Conservation (phyloP, 1,140 invertebrate species). For the Trinorchestia longiramus region DNA sequence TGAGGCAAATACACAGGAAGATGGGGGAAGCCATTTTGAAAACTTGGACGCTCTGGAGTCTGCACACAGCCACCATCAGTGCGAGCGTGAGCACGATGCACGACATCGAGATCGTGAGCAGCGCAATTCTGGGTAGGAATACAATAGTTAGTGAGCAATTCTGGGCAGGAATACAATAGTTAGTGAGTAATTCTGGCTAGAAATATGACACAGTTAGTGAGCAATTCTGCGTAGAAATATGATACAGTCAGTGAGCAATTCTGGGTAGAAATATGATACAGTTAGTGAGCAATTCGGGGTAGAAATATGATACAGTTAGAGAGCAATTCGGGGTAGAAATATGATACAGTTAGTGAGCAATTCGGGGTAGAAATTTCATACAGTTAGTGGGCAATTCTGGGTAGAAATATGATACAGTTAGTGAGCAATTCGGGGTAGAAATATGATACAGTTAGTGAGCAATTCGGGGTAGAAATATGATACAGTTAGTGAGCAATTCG, state of each 20-base stretch:
- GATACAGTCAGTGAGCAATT: not conserved
- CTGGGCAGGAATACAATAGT: not conserved
- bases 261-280: too few species aligned
- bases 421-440: too few species aligned
- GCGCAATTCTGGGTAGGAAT: slow-evolving; percentile 73
- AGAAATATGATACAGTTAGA: too few species aligned
- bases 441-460: too few species aligned
- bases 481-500: too few species aligned
- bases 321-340: too few species aligned
- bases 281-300: too few species aligned
- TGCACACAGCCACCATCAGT: slow-evolving; percentile 82
- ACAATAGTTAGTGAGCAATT: not conserved
- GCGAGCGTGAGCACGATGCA: slow-evolving; percentile 82
- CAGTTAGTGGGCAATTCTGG: too few species aligned
- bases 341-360: too few species aligned
- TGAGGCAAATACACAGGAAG: slow-evolving; percentile 86
- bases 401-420: too few species aligned
- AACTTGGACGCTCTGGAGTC: slow-evolving; percentile 85
- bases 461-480: too few species aligned
- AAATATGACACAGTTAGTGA: not conserved
- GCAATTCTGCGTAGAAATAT: not conserved
- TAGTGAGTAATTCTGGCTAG: not conserved
- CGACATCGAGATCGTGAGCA: slow-evolving; percentile 83
- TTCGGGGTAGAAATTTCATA: too few species aligned
- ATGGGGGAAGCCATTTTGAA: slow-evolving; percentile 92